These are phyloP conservation scores for Crioceris asparagi DNA, from an alignment of 2,888 invertebrate genomes.

Conservation along the genomic window DNA sequence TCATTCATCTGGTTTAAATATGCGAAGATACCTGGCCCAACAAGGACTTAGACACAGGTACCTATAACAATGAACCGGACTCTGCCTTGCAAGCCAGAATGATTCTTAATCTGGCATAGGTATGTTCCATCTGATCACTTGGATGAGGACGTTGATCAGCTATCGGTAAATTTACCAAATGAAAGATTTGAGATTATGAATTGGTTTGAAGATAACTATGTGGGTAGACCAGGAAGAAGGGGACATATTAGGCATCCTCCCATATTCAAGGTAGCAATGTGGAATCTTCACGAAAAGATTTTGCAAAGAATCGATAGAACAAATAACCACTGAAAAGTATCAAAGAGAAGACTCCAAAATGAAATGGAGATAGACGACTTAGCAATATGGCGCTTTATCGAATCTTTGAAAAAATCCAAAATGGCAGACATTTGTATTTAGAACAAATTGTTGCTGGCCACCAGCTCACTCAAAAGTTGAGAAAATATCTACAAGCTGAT, in stretches of 20 bases:
- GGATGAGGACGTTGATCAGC: conserved; percentile 1
- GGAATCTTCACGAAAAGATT: not conserved
- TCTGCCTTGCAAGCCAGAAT: not conserved
- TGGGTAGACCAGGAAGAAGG: not conserved
- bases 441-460: no score
- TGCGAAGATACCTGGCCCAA: no score
- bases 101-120: no score
- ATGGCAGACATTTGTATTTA: no score
- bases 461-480: no score
- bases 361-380: not conserved
- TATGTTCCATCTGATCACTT: not conserved
- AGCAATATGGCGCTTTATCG: not conserved
- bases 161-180: not conserved
- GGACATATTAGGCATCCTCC: not conserved
- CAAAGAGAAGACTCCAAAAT: no score
- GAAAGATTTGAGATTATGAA: not conserved
- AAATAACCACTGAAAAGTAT: not conserved
- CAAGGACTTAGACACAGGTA: no score
- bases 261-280: not conserved
- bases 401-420: no score
- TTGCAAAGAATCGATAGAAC: not conserved
- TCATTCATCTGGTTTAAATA: no score
- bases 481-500: no score
- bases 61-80: not conserved
- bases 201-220: not conserved